Evolutionary conservation across 2,113 vertebrate genomes (phyloP), one percentile per base, ranked within the genome.

Genomic region (Hippopotamus amphibius): DNA sequence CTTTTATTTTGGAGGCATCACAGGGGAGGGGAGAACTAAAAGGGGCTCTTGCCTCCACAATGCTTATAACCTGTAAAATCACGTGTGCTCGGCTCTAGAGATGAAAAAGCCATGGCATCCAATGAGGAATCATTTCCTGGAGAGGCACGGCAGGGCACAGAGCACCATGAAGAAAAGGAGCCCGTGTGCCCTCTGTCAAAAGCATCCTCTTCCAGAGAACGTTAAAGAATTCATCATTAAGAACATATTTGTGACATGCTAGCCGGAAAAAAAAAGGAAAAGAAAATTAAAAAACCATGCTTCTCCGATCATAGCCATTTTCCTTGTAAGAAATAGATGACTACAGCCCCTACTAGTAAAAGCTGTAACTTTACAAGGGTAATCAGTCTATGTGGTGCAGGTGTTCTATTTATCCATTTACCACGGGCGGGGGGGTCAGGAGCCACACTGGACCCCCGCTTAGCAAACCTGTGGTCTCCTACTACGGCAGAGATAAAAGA

Each of bases 221-320:
- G 6, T 77, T 92, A 74, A 85, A 68, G 50, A 4, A 53, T 61
- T 33, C 68, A 9, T 63, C 21, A 72, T 53, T 53, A 43, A 59
- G 88, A 83, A 89, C 93, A 5, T 30, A 96, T 4, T 76, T 46
- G 82, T 93, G 86, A 83, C 95, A 94, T 82, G 71, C 77, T 43
- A 43, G 37, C 37, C 2, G 37, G 37, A 94, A 76, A 61, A 33
- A 41, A 77, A 59, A 72, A n/a, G 86, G 2, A 28, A 30, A 16
- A 37, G 3, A 55, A 82, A 71, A 90, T 19, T 9, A 6, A 55
- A 71, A 77, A 68, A 28, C 30, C 30, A 94, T 0, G 26, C 43
- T 87, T 74, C 69, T 50, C 22, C 15, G 72, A 81, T 55, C 33
- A 82, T 68, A 92, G 95, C 8, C 37, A 11, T 5, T 84, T 59